Conservation (phyloP, 2,888 invertebrate genomes). For the Mactromeris polynyma region DNA sequence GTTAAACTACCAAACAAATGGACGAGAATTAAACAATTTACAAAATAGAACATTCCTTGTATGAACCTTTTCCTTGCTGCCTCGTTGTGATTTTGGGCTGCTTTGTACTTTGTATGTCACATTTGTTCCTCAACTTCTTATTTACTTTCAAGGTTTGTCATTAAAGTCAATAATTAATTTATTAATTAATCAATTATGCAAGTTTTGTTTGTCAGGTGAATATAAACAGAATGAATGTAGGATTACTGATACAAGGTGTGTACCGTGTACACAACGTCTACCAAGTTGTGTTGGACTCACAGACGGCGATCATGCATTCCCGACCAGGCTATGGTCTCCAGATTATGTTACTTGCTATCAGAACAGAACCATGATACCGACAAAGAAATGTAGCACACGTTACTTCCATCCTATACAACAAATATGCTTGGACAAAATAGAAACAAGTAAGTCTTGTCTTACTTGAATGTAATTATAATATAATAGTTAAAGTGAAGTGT, state of each 20-base stretch:
- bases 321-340: conserved; percentile 50
- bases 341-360: conserved; percentile 57
- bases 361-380: conserved; percentile 51
- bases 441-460: conserved; percentile 32
- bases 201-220: conserved; percentile 56
- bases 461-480: too few species aligned
- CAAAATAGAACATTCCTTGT: too few species aligned
- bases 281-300: conserved; percentile 56
- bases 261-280: conserved; percentile 46
- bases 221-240: conserved; percentile 61
- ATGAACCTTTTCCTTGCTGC: too few species aligned
- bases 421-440: conserved; percentile 45
- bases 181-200: too few species aligned
- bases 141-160: too few species aligned
- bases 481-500: too few species aligned
- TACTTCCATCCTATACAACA: conserved; percentile 63
- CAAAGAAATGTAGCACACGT: conserved; percentile 45
- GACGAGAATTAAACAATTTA: too few species aligned
- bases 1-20: too few species aligned
- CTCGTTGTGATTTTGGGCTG: too few species aligned
- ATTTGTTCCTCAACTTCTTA: too few species aligned
- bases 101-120: too few species aligned
- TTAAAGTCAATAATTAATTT: too few species aligned
- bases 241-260: conserved; percentile 17
- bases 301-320: conserved; percentile 56